A percentile compares a stretch with the other conserved stretches of the same genome.
phyloP scores from a whole-genome alignment of 2,113 vertebrate species.

The Girardinichthys multiradiatus region DNA sequence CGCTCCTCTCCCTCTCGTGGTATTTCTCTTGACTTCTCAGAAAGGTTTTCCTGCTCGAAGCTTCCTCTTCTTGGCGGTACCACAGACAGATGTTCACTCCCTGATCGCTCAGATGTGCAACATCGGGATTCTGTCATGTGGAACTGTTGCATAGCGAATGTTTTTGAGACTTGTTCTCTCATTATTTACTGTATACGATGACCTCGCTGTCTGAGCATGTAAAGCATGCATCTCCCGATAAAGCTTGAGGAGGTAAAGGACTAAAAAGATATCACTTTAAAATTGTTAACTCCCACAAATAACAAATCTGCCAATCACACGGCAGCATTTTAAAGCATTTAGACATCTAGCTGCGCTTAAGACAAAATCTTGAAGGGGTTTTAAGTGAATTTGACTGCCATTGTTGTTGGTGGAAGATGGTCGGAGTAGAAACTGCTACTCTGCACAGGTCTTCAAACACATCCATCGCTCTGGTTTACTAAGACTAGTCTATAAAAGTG shows the following conservation, averaged over 20 bases:
- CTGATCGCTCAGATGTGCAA: constrained; percentile 44
- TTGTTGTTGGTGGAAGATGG: no score
- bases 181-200: constrained; percentile 6
- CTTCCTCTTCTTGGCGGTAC: constrained; percentile 35
- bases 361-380: no score
- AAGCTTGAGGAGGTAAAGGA: not conserved
- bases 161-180: constrained; percentile 1
- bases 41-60: constrained; percentile 56
- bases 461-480: no score
- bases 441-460: no score
- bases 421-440: no score
- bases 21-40: constrained; percentile 55
- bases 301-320: no score
- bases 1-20: constrained; percentile 40
- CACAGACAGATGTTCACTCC: constrained; percentile 36
- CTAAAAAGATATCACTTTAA: not conserved
- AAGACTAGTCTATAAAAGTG: no score
- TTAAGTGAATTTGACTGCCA: no score
- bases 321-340: no score
- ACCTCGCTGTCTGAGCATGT: not conserved
- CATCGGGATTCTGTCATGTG: constrained; percentile 43
- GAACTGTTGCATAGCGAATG: constrained; percentile 34
- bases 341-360: no score
- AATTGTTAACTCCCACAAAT: no score
- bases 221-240: not conserved